phyloP scores from a whole-genome alignment of 2,113 vertebrate species.

The Macroglossus sobrinus region DNA sequence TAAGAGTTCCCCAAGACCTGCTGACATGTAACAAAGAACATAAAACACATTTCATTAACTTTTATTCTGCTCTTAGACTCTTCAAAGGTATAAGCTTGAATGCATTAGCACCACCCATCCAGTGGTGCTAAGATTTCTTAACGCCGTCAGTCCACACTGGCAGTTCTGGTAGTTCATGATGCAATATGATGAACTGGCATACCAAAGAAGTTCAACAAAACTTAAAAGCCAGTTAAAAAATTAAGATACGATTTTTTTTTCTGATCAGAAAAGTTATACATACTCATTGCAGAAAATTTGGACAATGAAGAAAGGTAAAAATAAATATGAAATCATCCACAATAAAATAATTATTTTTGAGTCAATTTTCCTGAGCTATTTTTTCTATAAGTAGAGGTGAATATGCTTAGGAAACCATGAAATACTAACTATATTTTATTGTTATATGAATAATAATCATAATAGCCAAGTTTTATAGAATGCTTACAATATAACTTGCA shows the following conservation, averaged over 20 bases:
- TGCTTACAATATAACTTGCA: background rate
- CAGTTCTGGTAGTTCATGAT: background rate
- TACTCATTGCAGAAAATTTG: background rate
- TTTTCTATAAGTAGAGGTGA: background rate
- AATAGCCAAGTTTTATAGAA: background rate
- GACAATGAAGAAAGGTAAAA: background rate
- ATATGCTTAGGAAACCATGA: background rate
- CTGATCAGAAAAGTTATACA: background rate
- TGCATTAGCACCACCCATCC: background rate
- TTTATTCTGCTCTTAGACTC: background rate
- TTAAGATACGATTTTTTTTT: background rate
- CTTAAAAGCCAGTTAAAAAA: background rate
- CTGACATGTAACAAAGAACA: background rate
- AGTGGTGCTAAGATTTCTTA: background rate
- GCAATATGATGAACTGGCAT: background rate
- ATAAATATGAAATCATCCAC: background rate
- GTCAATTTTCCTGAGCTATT: background rate
- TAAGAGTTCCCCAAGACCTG: background rate
- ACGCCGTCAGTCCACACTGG: background rate
- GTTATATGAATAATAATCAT: background rate
- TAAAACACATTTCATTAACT: background rate
- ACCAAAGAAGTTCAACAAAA: background rate
- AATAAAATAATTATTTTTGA: background rate
- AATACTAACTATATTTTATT: background rate
- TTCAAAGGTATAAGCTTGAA: background rate